phyloP scores from a whole-genome alignment of 2,797 vertebrate genomes.

The Galagoides demidoff region DNA sequence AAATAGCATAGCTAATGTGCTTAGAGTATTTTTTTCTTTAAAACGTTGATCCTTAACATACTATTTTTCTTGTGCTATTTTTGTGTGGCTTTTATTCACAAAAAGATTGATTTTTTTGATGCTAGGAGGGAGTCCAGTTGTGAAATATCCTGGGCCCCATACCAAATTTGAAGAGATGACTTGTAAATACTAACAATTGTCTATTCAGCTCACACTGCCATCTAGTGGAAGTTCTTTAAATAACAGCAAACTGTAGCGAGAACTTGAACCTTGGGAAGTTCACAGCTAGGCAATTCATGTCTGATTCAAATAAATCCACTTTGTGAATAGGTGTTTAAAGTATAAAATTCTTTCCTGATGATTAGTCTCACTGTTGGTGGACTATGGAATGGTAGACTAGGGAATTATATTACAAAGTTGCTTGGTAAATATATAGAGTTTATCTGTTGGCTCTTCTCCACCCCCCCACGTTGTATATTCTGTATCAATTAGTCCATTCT shows the following conservation, averaged over 20 bases:
- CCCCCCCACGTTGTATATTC: background rate
- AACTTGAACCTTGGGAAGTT: background rate
- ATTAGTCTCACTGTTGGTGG: background rate
- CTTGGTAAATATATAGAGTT: background rate
- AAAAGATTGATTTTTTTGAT: conserved; percentile 28
- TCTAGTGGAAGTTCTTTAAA: conserved; percentile 65
- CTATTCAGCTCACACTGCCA: conserved; percentile 61
- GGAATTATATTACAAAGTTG: background rate
- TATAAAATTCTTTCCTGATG: background rate
- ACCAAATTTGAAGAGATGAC: background rate
- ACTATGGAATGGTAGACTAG: no score
- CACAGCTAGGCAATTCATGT: background rate
- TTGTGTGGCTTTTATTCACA: conserved; percentile 1
- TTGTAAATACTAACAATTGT: background rate
- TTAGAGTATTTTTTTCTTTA: background rate
- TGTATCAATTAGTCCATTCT: background rate
- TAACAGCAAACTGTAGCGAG: background rate
- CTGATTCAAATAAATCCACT: background rate
- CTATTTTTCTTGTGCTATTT: background rate
- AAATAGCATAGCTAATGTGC: background rate
- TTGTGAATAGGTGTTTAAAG: conserved; percentile 5
- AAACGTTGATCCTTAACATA: background rate
- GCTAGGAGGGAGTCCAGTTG: background rate
- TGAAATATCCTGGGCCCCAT: background rate
- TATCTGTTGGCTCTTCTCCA: background rate